Evolutionary conservation across 2,888 invertebrate species (phyloP).

Genomic region (Serrognathus titanus): DNA sequence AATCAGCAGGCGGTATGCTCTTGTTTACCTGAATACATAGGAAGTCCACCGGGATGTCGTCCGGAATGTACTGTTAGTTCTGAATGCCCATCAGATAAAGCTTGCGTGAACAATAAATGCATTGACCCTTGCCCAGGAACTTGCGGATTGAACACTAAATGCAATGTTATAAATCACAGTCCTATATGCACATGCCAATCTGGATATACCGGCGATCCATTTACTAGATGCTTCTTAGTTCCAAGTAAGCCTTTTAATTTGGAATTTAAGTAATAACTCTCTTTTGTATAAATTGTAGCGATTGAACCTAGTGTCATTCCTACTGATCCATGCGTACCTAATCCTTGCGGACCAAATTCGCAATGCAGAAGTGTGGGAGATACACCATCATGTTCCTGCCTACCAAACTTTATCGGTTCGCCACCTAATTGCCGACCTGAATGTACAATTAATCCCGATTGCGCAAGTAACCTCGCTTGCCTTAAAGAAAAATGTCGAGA

Average conservation of each 20-base stretch:
- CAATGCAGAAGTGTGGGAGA: slow-evolving; percentile 62
- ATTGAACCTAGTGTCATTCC: slow-evolving; percentile 28
- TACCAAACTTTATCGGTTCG: slow-evolving; percentile 56
- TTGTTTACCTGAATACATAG: slow-evolving; percentile 63
- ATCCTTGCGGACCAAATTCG: slow-evolving; percentile 77
- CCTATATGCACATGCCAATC: slow-evolving; percentile 66
- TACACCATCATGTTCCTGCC: slow-evolving; percentile 61
- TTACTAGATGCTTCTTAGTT: slow-evolving; percentile 54
- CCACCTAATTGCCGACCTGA: slow-evolving; percentile 67
- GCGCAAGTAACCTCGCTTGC: slow-evolving; percentile 57
- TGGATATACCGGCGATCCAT: slow-evolving; percentile 64
- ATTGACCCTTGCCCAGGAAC: slow-evolving; percentile 68
- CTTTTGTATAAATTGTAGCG: slow-evolving; percentile 1
- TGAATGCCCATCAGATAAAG: slow-evolving; percentile 65
- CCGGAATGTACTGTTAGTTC: slow-evolving; percentile 71
- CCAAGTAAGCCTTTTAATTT: not conserved
- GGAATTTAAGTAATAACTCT: not conserved
- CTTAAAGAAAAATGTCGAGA: slow-evolving; percentile 57
- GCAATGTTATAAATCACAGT: slow-evolving; percentile 69
- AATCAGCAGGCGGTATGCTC: slow-evolving; percentile 71
- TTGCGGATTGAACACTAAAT: slow-evolving; percentile 70
- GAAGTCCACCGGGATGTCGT: slow-evolving; percentile 66
- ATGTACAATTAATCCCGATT: slow-evolving; percentile 62
- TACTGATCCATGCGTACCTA: slow-evolving; percentile 64
- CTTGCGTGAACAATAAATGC: slow-evolving; percentile 68